Conservation (phyloP, 2,888 invertebrate genomes). For the Fragum sueziense region DNA sequence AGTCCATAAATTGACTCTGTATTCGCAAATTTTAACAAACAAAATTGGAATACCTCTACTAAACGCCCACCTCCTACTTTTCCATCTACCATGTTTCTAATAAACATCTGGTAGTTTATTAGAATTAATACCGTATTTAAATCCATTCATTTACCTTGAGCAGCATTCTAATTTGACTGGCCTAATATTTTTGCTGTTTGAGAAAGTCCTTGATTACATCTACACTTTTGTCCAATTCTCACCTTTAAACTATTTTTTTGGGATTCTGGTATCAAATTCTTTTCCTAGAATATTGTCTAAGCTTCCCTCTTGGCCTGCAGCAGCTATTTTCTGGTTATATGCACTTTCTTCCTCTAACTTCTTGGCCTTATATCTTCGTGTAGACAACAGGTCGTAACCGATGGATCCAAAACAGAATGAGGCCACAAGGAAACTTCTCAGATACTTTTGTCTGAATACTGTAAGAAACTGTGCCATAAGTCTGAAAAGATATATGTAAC, state of each 20-base stretch:
- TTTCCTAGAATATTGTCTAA: not conserved
- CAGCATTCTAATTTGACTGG: no score
- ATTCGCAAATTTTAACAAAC: no score
- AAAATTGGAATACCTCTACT: no score
- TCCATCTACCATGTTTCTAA: no score
- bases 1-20: no score
- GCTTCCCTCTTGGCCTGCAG: not conserved
- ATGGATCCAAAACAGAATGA: conserved; percentile 21
- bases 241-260: not conserved
- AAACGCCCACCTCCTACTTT: no score
- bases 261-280: no score
- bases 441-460: conserved; percentile 18
- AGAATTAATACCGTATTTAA: no score
- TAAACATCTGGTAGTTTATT: no score
- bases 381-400: conserved; percentile 8
- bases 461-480: conserved; percentile 1
- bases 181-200: no score
- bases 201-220: no score
- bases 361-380: conserved; percentile 7
- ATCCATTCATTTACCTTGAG: no score
- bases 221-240: not conserved
- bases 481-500: conserved; percentile 4
- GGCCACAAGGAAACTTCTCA: not conserved
- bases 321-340: not conserved
- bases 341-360: not conserved